Evolutionary conservation across 2,113 vertebrate genomes (phyloP), one percentile per base, ranked within the genome.

Genomic region (Origma solitaria): DNA sequence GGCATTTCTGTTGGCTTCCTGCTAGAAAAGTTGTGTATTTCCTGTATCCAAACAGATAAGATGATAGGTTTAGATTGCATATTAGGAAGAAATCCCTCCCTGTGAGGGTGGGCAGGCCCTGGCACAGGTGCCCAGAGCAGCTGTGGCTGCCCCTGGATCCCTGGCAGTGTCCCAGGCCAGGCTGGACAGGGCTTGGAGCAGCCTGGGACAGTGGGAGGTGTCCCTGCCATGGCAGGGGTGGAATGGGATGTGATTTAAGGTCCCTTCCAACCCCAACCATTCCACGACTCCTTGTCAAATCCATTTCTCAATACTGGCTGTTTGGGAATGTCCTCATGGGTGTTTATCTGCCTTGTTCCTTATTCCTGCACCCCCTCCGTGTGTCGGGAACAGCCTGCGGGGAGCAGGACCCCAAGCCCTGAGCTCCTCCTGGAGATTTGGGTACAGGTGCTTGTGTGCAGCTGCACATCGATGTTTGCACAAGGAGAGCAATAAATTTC

Each of bases 401-500:
- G 53, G 44, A 60, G 53, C 83, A 89, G 68, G 24, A 80, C 18
- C 79, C 38, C 24, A 20, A 10, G 47, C 80, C 53, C 88, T 73
- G 70, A 54, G 62, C 87, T 73, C 12, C 70, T 90, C 15, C 58
- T 38, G 38, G 28, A 73, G 69, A 10, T 84, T 3, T 76, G 84
- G 57, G 61, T 54, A 12, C 35, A 35, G 71, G 42, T 33, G 91
- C 10, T 44, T 82, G 38, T 38, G 68, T 86, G 86, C 71, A 90
- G 71, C 84, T 90, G 77, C 82, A 78, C 56, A 15, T 65, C 2
- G 17, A 19, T 77, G 91, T 95, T 96, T 96, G 92, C 73, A 73
- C 82, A 90, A 82, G 66, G 73, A 50, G 3, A 87, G 61, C 83
- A 90, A 95, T 92, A 77, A 79, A 94, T 86, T 78, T 81, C 79